phyloP scores from a whole-genome alignment of 1,140 invertebrate genomes.

The Pseudomyrmex gracilis region DNA sequence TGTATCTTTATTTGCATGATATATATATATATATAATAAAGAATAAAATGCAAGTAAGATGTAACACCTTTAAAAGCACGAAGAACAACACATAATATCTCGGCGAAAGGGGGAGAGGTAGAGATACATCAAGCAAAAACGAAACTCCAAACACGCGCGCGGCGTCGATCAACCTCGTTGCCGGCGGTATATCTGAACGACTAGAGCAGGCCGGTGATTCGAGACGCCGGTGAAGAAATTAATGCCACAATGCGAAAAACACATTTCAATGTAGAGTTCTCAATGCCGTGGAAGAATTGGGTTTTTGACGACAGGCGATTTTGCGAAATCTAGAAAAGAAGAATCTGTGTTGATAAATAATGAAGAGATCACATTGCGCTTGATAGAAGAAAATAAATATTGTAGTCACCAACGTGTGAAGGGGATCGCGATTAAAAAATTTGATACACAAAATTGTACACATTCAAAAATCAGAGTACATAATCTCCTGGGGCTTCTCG shows the following conservation, averaged over 20 bases:
- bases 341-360: neutral
- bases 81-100: conserved; percentile 69
- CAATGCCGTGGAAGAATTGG: neutral
- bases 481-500: conserved; percentile 84
- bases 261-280: neutral
- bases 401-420: conserved; percentile 5
- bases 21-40: conserved; percentile 67
- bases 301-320: neutral
- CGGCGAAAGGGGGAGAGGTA: conserved; percentile 58
- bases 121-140: conserved; percentile 71
- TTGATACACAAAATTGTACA: neutral
- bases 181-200: neutral
- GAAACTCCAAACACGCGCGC: conserved; percentile 54
- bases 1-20: conserved; percentile 69
- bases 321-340: conserved; percentile 15
- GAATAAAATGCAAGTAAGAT: conserved; percentile 72
- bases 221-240: neutral
- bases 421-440: conserved; percentile 29
- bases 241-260: conserved; percentile 28
- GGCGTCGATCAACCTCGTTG: neutral
- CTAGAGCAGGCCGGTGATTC: neutral
- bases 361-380: conserved; percentile 1
- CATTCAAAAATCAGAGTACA: conserved; percentile 88
- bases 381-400: neutral
- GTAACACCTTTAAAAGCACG: conserved; percentile 72